Percentiles rank a stretch among this genome's conserved stretches.
phyloP scores from a whole-genome alignment of 1,140 invertebrate species.

The Heliothis virescens region DNA sequence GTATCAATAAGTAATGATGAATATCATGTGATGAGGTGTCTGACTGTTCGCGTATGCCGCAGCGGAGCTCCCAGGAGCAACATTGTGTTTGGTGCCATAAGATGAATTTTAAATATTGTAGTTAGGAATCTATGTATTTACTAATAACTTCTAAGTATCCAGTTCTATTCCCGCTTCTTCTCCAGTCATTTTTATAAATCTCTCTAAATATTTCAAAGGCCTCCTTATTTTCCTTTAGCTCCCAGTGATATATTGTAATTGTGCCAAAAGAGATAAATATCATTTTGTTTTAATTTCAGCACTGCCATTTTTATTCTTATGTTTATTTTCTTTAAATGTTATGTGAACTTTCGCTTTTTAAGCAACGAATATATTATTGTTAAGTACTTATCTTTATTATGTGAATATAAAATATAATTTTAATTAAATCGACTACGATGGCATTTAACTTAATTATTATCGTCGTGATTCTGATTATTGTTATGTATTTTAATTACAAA shows the following conservation, averaged over 20 bases:
- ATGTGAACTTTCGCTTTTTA: slow-evolving; percentile 58
- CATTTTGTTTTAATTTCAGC: slow-evolving; percentile 54
- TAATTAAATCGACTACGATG: slow-evolving; percentile 61
- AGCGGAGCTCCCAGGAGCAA: slow-evolving; percentile 51
- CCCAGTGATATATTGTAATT: slow-evolving; percentile 52
- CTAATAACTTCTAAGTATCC: slow-evolving; percentile 55
- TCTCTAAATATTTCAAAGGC: slow-evolving; percentile 34
- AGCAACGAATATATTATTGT: slow-evolving; percentile 63
- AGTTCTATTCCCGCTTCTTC: slow-evolving; percentile 32
- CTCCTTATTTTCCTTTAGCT: slow-evolving; percentile 37
- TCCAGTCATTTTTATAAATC: slow-evolving; percentile 20
- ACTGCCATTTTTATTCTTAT: slow-evolving; percentile 70
- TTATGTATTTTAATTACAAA: slow-evolving; percentile 60
- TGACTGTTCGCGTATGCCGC: slow-evolving; percentile 35
- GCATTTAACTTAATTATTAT: slow-evolving; percentile 69
- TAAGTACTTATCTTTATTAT: slow-evolving; percentile 63
- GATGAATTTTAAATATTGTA: slow-evolving; percentile 64
- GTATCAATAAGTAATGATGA: slow-evolving; percentile 26
- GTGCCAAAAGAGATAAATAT: slow-evolving; percentile 70
- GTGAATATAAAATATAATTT: slow-evolving; percentile 53
- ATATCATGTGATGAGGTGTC: slow-evolving; percentile 36
- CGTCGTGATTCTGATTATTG: slow-evolving; percentile 61
- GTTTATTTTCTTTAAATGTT: slow-evolving; percentile 52
- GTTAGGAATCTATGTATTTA: slow-evolving; percentile 68
- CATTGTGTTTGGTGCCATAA: slow-evolving; percentile 76